Evolutionary conservation across 2,888 invertebrate genomes (phyloP), one percentile per base, ranked within the genome.

Genomic region (Amaurobius ferox): DNA sequence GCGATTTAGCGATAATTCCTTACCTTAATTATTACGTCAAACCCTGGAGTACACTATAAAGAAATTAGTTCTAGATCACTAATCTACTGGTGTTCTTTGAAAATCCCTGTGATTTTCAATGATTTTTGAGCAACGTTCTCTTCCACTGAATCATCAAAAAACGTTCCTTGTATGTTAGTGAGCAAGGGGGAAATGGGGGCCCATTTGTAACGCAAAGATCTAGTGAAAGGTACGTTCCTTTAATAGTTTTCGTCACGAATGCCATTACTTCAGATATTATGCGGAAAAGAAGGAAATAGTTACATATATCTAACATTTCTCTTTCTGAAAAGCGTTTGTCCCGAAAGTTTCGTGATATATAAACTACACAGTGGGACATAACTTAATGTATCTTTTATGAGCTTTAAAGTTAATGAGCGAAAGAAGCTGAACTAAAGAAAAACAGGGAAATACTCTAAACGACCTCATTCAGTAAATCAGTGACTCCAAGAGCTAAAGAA

Each of bases 401-500:
- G n/a, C n/a, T 16, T 44, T 44, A 44, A 44, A 44, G 11, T 44
- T 44, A 44, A 44, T 44, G 44, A 44, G 44, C 44, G 2, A 44
- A 44, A 44, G 16, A 44, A 44, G n/a, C 44, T 2, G 44, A 44
- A 44, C 44, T 2, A 44, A 44, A 7, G 35, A 35, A 44, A 44
- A 16, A 16, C 44, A 16, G 44, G 44, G 16, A 16, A 16, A 16
- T n/a, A 7, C 16, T 44, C 16, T 2, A 16, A 16, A 44, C 16
- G 44, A 44, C 44, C 44, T n/a, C 44, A 44, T 44, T 44, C 44
- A 44, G 44, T 44, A 44, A 44, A 44, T 44, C 44, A 44, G n/a
- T n/a, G 16, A 35, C 6, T 35, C 9, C 6, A 35, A 35, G 9
- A 35, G 35, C 35, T 2, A 44, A 44, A 44, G 44, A 16, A 9